Base-by-base conservation (phyloP, 2,113 vertebrate species). In the Gambusia affinis region DNA sequence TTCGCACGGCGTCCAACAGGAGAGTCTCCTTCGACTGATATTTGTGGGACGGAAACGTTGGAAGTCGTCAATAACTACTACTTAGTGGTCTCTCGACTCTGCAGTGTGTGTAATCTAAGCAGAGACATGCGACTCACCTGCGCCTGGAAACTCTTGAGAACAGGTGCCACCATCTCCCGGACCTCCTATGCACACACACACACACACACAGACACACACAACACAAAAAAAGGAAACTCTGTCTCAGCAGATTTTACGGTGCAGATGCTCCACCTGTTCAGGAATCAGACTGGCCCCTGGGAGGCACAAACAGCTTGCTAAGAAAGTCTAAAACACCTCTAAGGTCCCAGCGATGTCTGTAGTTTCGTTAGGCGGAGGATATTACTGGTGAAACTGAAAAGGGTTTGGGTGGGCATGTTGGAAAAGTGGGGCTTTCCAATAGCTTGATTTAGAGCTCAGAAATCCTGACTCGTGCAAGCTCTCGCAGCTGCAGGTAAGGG, bases 71-170 rank as follows among this genome's bases (percentile, higher is more conserved):
- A 67, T 80, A 72, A 63, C 76, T 31, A 54, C 29, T 60, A 37
- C 67, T 60, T 47, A 19, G 63, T 29, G 4, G 12, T 30, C 69
- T 75, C 8, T 10, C 29, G 12, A 31, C 17, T 42, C 11, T 70
- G 35, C 68, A 29, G 72, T 62, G 76, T 35, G 30, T 71, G 42
- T 63, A 35, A 27, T 64, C 57, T 31, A 27, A 29, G 60, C 60
- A 71, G 65, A 47, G 19, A 61, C 4, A 19, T 2, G 76, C 4
- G 17, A 92, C 96, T 95, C 94, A 94, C 97, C 95, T 96, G 94
- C 70, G 95, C 93, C 89, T 96, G 96, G 91, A 97, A 97, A 87
- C 95, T 96, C 94, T 96, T 97, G 82, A 98, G 94, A 82, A 96
- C 94, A 84, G 96, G 95, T 85, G 95, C 93, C 92, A 98, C 96